These are phyloP conservation scores for Pissodes strobi DNA, from an alignment of 1,140 invertebrate genomes.

Conservation along the genomic window DNA sequence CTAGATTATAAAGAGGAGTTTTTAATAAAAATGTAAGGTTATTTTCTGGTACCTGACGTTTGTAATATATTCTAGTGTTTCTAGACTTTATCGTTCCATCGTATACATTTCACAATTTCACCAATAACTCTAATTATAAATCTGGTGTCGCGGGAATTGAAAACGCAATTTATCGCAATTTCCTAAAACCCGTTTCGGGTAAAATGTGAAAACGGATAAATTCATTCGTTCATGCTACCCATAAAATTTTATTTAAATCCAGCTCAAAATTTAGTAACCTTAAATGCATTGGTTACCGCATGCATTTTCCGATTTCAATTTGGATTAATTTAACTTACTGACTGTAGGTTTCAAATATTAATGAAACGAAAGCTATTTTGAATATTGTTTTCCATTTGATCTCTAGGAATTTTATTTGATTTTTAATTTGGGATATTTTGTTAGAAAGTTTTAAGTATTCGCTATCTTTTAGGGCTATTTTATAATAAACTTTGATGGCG, in stretches of 20 bases:
- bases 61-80: no score
- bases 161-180: background rate
- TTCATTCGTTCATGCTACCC: background rate
- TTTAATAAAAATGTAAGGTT: no score
- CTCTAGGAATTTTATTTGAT: no score
- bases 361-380: no score
- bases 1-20: no score
- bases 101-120: background rate
- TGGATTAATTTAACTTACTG: constrained; percentile 12
- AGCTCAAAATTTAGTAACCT: constrained; percentile 5
- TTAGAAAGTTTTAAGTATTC: no score
- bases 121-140: background rate
- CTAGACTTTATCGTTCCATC: no score
- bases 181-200: background rate
- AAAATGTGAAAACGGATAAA: constrained; percentile 4
- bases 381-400: no score
- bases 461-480: no score
- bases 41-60: no score
- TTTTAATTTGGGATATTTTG: no score
- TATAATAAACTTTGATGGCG: no score
- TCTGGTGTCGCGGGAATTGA: background rate
- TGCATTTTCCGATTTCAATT: constrained; percentile 18
- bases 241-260: constrained; percentile 21
- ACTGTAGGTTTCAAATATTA: background rate
- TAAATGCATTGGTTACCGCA: background rate